Conservation (phyloP, 2,888 invertebrate species). For the Eulithis testata region DNA sequence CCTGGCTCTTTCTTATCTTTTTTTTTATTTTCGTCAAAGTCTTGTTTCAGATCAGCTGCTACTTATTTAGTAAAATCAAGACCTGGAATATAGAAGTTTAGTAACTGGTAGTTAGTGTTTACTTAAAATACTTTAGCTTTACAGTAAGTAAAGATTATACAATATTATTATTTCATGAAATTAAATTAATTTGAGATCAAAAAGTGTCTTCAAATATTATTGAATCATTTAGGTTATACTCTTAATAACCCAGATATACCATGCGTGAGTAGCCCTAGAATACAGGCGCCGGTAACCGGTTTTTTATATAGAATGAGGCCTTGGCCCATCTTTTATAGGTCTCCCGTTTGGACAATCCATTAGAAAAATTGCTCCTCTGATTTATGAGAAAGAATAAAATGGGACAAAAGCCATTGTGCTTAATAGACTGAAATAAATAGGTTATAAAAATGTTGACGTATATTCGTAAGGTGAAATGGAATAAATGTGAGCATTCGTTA, state of each 20-base stretch:
- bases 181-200: no score
- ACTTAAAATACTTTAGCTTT: no score
- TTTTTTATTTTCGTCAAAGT: no score
- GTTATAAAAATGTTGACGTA: constrained; percentile 29
- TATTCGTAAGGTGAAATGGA: constrained; percentile 1
- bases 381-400: constrained; percentile 48
- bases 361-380: constrained; percentile 75
- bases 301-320: constrained; percentile 1
- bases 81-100: no score
- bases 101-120: no score
- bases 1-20: no score
- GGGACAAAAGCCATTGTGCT: constrained; percentile 36
- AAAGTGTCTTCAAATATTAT: no score
- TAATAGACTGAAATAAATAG: constrained; percentile 36
- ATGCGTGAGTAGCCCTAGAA: not conserved
- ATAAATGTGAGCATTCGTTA: not conserved
- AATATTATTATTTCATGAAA: no score
- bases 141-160: no score
- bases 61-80: no score
- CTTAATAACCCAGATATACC: not conserved
- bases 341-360: constrained; percentile 59
- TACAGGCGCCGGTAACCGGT: constrained; percentile 10
- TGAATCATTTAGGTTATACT: no score
- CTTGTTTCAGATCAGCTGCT: no score
- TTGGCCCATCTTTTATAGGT: constrained; percentile 36